A percentile compares a stretch with the other conserved stretches of the same genome.
Conservation (phyloP, 1,140 invertebrate species). For the Amyelois transitella region DNA sequence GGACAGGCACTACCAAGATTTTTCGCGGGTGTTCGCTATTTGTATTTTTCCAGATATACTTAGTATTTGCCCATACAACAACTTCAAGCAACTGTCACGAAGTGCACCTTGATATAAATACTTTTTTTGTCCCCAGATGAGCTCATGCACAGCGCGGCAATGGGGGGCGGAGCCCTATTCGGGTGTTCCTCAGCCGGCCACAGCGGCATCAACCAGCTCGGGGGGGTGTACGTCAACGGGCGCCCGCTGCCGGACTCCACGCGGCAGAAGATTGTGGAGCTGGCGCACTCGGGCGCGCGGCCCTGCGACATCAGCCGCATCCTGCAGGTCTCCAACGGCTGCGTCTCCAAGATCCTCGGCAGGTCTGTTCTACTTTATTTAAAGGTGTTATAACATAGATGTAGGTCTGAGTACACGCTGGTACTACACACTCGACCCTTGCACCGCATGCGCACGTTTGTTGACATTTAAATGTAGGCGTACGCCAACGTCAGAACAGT, state of each 20-base stretch:
- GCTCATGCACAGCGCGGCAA: constrained; percentile 70
- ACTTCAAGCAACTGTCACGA: too few species aligned
- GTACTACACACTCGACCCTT: too few species aligned
- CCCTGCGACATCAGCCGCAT: constrained; percentile 99
- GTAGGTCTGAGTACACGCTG: too few species aligned
- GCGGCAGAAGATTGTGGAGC: constrained; percentile 97
- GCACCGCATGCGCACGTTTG: too few species aligned
- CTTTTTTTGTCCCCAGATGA: constrained; percentile 49
- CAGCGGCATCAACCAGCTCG: constrained; percentile 98
- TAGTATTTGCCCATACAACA: too few species aligned
- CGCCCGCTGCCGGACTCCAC: constrained; percentile 97
- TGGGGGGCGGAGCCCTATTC: constrained; percentile 78
- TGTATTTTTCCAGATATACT: too few species aligned
- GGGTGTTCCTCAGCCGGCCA: constrained; percentile 89
- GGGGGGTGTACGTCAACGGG: constrained; percentile 98
- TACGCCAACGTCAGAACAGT: too few species aligned
- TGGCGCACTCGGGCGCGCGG: constrained; percentile 96
- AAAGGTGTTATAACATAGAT: too few species aligned
- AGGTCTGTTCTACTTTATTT: too few species aligned
- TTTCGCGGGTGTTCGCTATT: too few species aligned
- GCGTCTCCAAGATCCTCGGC: constrained; percentile 95
- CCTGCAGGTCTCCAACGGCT: constrained; percentile 97
- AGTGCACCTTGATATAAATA: constrained; percentile 12
- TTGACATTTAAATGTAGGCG: too few species aligned
- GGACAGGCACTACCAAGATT: too few species aligned